phyloP scores from a whole-genome alignment of 2,888 invertebrate genomes.

The Parthenolecanium corni region DNA sequence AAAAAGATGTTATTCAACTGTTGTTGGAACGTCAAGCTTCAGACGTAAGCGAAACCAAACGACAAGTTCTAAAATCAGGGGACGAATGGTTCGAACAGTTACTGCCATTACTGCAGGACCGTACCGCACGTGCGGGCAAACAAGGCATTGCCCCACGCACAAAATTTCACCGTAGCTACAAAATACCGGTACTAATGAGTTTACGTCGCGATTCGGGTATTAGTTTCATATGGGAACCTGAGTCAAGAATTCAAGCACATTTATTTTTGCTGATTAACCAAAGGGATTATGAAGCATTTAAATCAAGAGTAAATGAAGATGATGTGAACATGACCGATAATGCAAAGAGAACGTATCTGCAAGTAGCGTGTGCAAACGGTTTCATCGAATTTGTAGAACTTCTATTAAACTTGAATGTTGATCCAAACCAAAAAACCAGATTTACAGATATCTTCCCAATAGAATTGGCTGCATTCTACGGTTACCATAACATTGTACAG shows the following conservation, averaged over 20 bases:
- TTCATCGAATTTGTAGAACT: constrained; percentile 41
- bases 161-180: no score
- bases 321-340: constrained; percentile 43
- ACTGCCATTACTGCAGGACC: no score
- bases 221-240: no score
- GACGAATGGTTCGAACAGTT: constrained; percentile 39
- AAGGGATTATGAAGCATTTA: constrained; percentile 32
- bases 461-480: constrained; percentile 34
- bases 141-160: no score
- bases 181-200: no score
- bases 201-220: no score
- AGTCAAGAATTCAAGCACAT: no score
- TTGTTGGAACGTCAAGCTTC: constrained; percentile 36
- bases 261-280: constrained; percentile 14
- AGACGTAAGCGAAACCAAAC: constrained; percentile 37
- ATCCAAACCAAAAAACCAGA: constrained; percentile 33
- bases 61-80: constrained; percentile 37
- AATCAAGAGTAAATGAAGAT: constrained; percentile 38
- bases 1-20: constrained; percentile 34
- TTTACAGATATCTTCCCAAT: constrained; percentile 32
- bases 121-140: no score
- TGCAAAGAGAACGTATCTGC: constrained; percentile 50
- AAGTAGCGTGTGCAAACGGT: constrained; percentile 50
- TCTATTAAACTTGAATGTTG: constrained; percentile 36
- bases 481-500: constrained; percentile 34